A percentile compares a stretch with the other conserved stretches of the same genome.
phyloP scores from a whole-genome alignment of 2,888 invertebrate species.

The Brachyopa scutellaris region DNA sequence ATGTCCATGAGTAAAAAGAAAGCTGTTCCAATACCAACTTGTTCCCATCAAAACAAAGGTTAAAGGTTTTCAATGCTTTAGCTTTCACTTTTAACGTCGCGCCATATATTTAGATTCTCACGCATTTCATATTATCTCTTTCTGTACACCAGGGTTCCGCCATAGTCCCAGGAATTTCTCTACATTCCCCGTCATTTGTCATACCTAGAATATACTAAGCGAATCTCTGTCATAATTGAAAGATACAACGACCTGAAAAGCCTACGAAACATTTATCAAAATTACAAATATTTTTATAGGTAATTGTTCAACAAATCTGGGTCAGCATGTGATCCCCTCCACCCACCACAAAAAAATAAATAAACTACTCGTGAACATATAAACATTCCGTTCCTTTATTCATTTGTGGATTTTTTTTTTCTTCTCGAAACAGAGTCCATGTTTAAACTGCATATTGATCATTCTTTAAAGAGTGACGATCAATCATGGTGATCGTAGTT shows the following conservation, averaged over 20 bases:
- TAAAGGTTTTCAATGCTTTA: background rate
- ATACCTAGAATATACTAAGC: background rate
- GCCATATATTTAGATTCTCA: background rate
- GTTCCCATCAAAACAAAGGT: no score
- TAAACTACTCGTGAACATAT: background rate
- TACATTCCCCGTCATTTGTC: background rate
- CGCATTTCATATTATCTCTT: background rate
- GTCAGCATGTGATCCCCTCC: background rate
- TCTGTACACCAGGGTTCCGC: background rate
- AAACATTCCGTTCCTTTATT: background rate
- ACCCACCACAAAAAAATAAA: background rate
- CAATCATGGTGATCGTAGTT: slow-evolving; percentile 26
- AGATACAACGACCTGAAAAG: slow-evolving; percentile 8
- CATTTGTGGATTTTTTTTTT: slow-evolving; percentile 6
- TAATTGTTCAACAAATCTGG: slow-evolving; percentile 23
- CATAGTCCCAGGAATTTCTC: background rate
- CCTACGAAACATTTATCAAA: background rate
- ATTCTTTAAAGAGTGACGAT: slow-evolving; percentile 19
- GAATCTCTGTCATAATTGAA: background rate
- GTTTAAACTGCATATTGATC: slow-evolving; percentile 5
- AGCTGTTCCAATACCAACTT: no score
- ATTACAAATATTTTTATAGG: background rate
- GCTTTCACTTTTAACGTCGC: slow-evolving; percentile 3
- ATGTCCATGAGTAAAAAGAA: no score
- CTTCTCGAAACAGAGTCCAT: slow-evolving; percentile 1